Evolutionary conservation across 2,113 vertebrate genomes (phyloP), one percentile per base, ranked within the genome.

Genomic region (Myrmecophaga tridactyla): DNA sequence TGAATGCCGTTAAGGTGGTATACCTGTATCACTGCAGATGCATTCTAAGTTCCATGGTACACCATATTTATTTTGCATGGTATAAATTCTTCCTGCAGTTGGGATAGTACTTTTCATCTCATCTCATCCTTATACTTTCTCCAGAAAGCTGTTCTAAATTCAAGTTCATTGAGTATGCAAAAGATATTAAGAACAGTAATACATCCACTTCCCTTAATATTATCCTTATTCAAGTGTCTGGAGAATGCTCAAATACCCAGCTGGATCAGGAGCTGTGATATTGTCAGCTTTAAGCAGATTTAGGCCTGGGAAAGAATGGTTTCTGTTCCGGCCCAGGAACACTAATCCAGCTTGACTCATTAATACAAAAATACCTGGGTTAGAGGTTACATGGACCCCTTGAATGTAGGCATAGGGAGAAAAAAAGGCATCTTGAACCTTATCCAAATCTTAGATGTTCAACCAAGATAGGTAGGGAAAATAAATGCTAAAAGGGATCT

Each of bases 191-290:
- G 51, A 75, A 86, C 31, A 81, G 86, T 60, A 94, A 92, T 41
- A 83, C 13, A 93, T 83, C 72, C 4, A 43, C 46, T 95, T 82
- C 31, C 89, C 12, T 36, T 81, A 3, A 39, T 86, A 90, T 84
- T 83, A 91, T 92, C 87, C 72, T 92, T 82, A 77, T 82, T 53
- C 73, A 83, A 75, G 48, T 67, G 82, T 84, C 86, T 87, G 53
- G 43, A 80, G 58, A 92, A 95, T 94, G 46, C 48, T 94, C 63
- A 96, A 92, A 72, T 84, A 87, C 23, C 88, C 90, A 88, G 65
- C 76, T 96, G 80, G 60, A 90, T 97, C 89, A 96, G 65, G 93
- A 96, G 12, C 43, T 70, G 39, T 85, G 86, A 82, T 96, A 85
- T 77, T 92, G 65, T 86, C 56, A 88, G 46, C 72, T 92, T 70